Percentiles rank a stretch among this genome's conserved stretches.
These are phyloP conservation scores for Drosophila eugracilis DNA, from an alignment of 1,140 invertebrate species.

Conservation along the genomic window DNA sequence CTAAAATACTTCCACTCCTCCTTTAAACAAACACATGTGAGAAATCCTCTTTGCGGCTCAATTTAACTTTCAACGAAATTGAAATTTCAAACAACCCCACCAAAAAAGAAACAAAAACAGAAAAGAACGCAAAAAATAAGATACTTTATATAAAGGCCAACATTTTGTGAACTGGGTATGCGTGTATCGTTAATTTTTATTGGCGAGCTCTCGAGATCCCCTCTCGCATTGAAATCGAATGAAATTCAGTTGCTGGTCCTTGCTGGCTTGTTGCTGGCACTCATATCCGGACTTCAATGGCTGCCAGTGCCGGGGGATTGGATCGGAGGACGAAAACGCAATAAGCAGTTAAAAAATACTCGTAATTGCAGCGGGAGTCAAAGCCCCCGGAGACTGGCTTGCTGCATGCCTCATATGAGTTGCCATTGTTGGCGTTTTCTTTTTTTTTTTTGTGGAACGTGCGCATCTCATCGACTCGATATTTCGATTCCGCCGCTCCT, in stretches of 20 bases:
- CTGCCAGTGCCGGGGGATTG: conserved; percentile 3
- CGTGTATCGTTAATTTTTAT: conserved; percentile 80
- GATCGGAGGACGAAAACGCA: conserved; percentile 69
- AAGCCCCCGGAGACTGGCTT: conserved; percentile 56
- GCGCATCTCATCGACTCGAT: conserved; percentile 60
- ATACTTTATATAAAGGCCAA: conserved; percentile 25
- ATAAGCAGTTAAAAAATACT: conserved; percentile 83
- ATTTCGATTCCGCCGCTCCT: conserved; percentile 45
- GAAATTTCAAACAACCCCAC: conserved; percentile 56
- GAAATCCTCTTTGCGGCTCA: conserved; percentile 12
- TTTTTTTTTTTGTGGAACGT: conserved; percentile 57
- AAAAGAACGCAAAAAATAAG: conserved; percentile 4
- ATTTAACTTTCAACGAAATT: conserved; percentile 61
- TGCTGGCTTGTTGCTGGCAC: conserved; percentile 71
- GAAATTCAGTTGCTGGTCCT: conserved; percentile 74
- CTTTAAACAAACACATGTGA: neutral
- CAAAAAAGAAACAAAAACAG: neutral
- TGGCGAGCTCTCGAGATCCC: conserved; percentile 72
- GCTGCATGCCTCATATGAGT: conserved; percentile 74
- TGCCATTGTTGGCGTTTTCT: conserved; percentile 68
- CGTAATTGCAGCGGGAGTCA: conserved; percentile 76
- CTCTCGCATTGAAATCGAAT: conserved; percentile 80
- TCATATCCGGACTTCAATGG: conserved; percentile 26
- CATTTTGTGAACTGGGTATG: conserved; percentile 72
- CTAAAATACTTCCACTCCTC: neutral